Evolutionary conservation across 2,113 vertebrate genomes (phyloP).

Genomic region (Hypanus sabinus): DNA sequence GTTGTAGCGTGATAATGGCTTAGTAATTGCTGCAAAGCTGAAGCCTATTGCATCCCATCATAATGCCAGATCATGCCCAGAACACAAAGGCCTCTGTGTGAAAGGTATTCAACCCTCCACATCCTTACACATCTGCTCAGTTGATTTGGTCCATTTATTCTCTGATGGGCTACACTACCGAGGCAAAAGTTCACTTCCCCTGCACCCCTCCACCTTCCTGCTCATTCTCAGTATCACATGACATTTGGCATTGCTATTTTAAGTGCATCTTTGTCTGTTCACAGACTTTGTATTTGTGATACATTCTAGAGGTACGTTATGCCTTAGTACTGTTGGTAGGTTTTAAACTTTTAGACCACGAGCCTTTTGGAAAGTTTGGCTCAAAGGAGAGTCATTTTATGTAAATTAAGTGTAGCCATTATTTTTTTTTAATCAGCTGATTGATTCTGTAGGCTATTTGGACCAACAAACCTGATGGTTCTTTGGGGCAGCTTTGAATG

Average conservation of each 20-base stretch:
- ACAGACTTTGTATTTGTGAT: background rate
- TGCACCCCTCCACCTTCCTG: conserved; percentile 88
- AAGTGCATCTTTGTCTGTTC: conserved; percentile 36
- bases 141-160: conserved; percentile 88
- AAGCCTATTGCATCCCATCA: conserved; percentile 53
- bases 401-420: background rate
- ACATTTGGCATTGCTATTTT: conserved; percentile 57
- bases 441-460: background rate
- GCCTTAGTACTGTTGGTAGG: background rate
- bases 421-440: background rate
- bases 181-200: conserved; percentile 83
- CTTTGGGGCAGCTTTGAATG: background rate
- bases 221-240: conserved; percentile 69
- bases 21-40: conserved; percentile 69
- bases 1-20: conserved; percentile 73
- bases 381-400: background rate
- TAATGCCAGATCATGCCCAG: conserved; percentile 68
- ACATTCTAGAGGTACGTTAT: background rate
- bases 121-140: conserved; percentile 67
- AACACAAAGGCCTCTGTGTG: conserved; percentile 86
- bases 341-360: background rate
- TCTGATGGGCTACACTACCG: conserved; percentile 78
- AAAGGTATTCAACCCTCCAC: conserved; percentile 61
- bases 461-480: background rate
- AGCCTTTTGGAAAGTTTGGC: too few species aligned